Evolutionary conservation across 1,140 invertebrate genomes (phyloP), one percentile per base, ranked within the genome.

Genomic region (Polyergus mexicanus): DNA sequence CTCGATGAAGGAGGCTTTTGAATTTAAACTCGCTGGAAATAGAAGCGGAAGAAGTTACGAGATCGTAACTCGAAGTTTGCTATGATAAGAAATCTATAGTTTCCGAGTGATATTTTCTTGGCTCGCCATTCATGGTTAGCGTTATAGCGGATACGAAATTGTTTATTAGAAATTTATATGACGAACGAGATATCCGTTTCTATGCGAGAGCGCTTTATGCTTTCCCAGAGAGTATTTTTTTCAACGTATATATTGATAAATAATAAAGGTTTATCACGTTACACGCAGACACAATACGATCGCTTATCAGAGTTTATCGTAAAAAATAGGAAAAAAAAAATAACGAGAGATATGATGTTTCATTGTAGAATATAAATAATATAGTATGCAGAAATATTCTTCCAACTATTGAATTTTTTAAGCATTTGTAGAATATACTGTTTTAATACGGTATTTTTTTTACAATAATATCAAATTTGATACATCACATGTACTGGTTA

Each of bases 81-180:
- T 16, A 32, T 51, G 7, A 11, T 28, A 22, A 25, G 19, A 74
- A 74, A 41, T 44, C 3, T 13, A 60, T 62, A 25, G 1, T 62
- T 44, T 28, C 16, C n/a, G 32, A 60, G 41, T n/a, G 8, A 60
- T 62, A 28, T 76, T 41, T 41, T 62, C 13, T 76, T 76, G 68
- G n/a, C 22, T 47, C 69, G 38, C 16, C 51, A 63, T 75, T 86
- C 65, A 85, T 44, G 83, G 69, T 54, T 54, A 8, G 4, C 32
- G 51, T 19, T 32, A 28, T 10, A 19, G 32, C 3, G 58, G 25
- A 28, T 22, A 25, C 51, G 54, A 32, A 56, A 74, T 74, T 74
- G 47, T 76, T 72, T 76, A 76, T 76, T 60, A 60, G n/a, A 60
- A 60, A 44, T 76, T 76, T 76, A 76, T 62, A 32, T 44, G 32